These are phyloP conservation scores for Montipora foliosa DNA, from an alignment of 64 coral and sea anemone species.

Conservation along the genomic window DNA sequence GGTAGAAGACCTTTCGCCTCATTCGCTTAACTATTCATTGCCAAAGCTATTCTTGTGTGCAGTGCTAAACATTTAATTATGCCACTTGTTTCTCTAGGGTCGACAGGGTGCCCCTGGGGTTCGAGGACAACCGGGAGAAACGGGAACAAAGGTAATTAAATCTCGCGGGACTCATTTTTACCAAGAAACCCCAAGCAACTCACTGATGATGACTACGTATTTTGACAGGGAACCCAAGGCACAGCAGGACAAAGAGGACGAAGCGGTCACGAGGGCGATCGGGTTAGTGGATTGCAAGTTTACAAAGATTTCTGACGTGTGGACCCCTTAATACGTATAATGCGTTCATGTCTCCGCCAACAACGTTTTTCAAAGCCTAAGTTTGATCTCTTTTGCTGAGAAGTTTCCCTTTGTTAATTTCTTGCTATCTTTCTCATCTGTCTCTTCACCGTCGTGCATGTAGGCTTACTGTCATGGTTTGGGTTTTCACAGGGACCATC, in stretches of 20 bases:
- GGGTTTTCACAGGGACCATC: slow-evolving; percentile 10
- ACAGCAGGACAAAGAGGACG: neutral
- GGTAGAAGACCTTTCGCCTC: too few relatives aligned
- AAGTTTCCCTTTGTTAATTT: too few relatives aligned
- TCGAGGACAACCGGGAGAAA: slow-evolving; percentile 2
- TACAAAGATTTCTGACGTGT: too few relatives aligned
- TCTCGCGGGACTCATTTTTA: too few relatives aligned
- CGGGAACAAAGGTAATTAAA: slow-evolving; percentile 4
- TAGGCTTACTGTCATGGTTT: neutral
- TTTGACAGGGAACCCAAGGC: slow-evolving; percentile 14
- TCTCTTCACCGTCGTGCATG: neutral
- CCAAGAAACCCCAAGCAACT: neutral
- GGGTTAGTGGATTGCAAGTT: neutral
- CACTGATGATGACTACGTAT: neutral
- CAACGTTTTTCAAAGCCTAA: too few relatives aligned
- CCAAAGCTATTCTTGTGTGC: too few relatives aligned
- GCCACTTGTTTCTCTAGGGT: neutral
- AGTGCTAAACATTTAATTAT: too few relatives aligned
- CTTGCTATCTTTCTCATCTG: neutral
- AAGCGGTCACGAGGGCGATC: slow-evolving; percentile 5
- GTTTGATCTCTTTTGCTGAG: too few relatives aligned
- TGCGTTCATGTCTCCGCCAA: too few relatives aligned
- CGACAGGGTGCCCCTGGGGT: neutral
- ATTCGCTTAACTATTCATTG: too few relatives aligned
- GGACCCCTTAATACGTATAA: too few relatives aligned